A percentile compares a stretch with the other conserved stretches of the same genome.
Evolutionary conservation across 2,888 invertebrate species (phyloP).

Genomic region (Chalcis sispes): DNA sequence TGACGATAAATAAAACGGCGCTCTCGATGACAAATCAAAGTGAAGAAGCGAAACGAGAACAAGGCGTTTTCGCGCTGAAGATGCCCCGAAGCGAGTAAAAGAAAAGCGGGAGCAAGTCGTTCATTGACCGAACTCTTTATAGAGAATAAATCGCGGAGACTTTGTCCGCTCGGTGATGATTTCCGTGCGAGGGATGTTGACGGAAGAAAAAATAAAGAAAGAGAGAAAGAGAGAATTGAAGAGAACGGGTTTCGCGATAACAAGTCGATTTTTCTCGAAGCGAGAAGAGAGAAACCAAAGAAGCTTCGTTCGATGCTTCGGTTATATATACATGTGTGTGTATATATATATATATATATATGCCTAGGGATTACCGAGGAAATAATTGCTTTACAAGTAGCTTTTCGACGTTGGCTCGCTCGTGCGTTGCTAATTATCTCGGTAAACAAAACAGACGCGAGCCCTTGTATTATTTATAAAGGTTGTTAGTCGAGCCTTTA

Average conservation of each 20-base stretch:
- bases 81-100: too few relatives aligned
- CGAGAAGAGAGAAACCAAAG: not conserved
- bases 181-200: constrained; percentile 36
- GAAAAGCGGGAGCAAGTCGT: too few relatives aligned
- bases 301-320: too few relatives aligned
- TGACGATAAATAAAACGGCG: too few relatives aligned
- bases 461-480: constrained; percentile 46
- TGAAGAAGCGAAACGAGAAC: not conserved
- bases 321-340: too few relatives aligned
- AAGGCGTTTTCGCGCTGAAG: constrained; percentile 1
- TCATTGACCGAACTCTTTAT: constrained; percentile 22
- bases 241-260: constrained; percentile 52
- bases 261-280: constrained; percentile 48
- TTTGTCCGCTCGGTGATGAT: constrained; percentile 18
- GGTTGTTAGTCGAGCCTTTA: not conserved
- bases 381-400: constrained; percentile 52
- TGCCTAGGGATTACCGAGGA: constrained; percentile 6
- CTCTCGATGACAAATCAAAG: not conserved
- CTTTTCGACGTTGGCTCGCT: constrained; percentile 27
- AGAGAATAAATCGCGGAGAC: constrained; percentile 39
- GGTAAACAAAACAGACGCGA: constrained; percentile 25
- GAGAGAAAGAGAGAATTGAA: not conserved
- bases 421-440: constrained; percentile 28
- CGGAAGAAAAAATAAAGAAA: not conserved
- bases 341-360: too few relatives aligned